Evolutionary conservation across 2,888 invertebrate genomes (phyloP), one percentile per base, ranked within the genome.

Genomic region (Polietes domitor): DNA sequence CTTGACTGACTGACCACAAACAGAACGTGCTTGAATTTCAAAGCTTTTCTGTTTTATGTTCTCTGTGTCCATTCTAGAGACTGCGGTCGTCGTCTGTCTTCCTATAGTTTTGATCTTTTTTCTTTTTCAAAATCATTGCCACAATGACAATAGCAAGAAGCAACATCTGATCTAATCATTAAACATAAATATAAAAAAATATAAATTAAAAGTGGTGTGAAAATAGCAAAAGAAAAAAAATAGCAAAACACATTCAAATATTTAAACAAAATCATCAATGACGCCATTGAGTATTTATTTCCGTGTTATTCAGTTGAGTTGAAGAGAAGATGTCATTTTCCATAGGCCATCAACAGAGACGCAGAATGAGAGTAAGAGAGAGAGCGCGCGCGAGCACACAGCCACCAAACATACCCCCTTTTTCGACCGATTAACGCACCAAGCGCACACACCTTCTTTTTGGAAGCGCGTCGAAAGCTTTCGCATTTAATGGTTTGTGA

Each of bases 51-150:
- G 32, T 32, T 32, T 32, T 32, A 4, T 32, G 32, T 32, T 32
- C 4, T 32, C 4, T 32, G 32, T 32, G 9, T 32, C 32, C 9
- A n/a, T n/a, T n/a, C n/a, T n/a, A n/a, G n/a, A n/a, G n/a, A n/a
- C 32, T 32, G 32, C 32, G n/a, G n/a, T n/a, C n/a, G n/a, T 9
- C 32, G 32, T 32, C 32, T 32, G 32, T 32, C 32, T 32, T 32
- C 32, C 4, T 32, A 6, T 32, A 32, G 32, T n/a, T n/a, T n/a
- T n/a, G n/a, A n/a, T 21, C 55, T 26, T 2, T 58, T 58, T 10
- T 58, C 26, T 58, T 58, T 61, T 61, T 28, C 28, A 61, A 61
- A 61, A 17, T 61, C 61, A 61, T 61, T 61, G 61, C 61, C 28
- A 37, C 9, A 61, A 61, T 28, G 0, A 28, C 7, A 61, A 28